Percentiles rank a stretch among this genome's conserved stretches.
Evolutionary conservation across 2,113 vertebrate species (phyloP).

Genomic region (Aythya baeri): DNA sequence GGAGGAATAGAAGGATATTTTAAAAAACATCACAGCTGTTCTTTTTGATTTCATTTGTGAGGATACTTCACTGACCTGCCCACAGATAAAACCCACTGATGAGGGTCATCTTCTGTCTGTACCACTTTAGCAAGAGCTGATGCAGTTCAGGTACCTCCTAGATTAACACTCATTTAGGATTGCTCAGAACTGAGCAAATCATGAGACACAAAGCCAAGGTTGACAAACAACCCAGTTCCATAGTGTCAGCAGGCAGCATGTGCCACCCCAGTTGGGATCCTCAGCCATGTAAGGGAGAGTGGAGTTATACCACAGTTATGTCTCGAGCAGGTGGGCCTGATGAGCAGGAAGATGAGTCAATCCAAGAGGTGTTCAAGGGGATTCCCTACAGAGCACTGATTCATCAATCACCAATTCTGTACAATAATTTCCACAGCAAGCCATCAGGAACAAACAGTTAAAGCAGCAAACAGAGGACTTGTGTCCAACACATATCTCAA

Average conservation of each 20-base stretch:
- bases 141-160: not conserved
- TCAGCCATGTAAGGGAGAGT: not conserved
- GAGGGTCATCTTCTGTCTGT: not conserved
- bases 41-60: not conserved
- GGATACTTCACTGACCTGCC: not conserved
- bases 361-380: constrained; percentile 25
- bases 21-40: not conserved
- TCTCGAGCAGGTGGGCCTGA: constrained; percentile 66
- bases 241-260: not conserved
- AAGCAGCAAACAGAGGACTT: constrained; percentile 6
- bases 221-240: not conserved
- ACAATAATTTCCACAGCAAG: not conserved
- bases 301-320: constrained; percentile 36
- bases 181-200: not conserved
- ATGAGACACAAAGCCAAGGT: not conserved
- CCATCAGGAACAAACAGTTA: constrained; percentile 43
- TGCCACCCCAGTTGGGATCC: not conserved
- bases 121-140: not conserved
- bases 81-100: not conserved
- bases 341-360: constrained; percentile 55
- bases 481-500: constrained; percentile 5
- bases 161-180: not conserved
- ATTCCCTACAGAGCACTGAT: constrained; percentile 70
- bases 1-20: not conserved
- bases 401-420: constrained; percentile 31